Conservation (phyloP, 2,797 vertebrate genomes). For the Liparis tanakae region DNA sequence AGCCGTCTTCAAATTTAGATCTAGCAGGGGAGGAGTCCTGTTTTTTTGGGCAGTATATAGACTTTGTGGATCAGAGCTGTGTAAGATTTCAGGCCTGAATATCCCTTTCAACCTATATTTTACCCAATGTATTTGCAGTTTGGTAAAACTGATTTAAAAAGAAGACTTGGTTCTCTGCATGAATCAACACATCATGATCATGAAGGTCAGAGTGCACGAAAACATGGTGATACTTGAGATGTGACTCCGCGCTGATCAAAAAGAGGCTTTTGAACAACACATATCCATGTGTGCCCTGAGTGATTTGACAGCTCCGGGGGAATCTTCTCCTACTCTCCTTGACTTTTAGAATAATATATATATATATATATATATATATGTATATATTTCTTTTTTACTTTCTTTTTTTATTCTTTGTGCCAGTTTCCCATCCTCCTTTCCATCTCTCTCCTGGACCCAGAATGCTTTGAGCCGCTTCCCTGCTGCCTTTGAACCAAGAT, state of each 20-base stretch:
- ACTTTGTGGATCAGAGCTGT: not conserved
- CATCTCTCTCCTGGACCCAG: conserved; percentile 68
- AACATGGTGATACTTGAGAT: conserved; percentile 30
- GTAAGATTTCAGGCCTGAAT: not conserved
- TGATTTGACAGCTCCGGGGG: conserved; percentile 81
- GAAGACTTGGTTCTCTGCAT: not conserved
- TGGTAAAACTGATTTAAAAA: not conserved
- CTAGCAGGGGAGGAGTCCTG: not conserved
- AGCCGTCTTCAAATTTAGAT: conserved; percentile 4
- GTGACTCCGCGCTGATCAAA: conserved; percentile 40
- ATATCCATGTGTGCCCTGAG: conserved; percentile 67
- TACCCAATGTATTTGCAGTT: not conserved
- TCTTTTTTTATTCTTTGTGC: conserved; percentile 35
- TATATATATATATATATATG: not conserved
- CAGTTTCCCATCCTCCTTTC: conserved; percentile 53
- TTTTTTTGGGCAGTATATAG: not conserved
- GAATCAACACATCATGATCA: not conserved
- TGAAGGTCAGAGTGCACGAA: not conserved
- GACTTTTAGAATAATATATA: not conserved
- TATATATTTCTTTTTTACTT: too few species aligned
- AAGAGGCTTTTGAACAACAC: conserved; percentile 57
- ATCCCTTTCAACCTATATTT: not conserved
- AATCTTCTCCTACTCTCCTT: conserved; percentile 69
- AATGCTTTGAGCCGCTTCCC: conserved; percentile 83
- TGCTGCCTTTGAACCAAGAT: conserved; percentile 86